Base-by-base conservation (phyloP, 2,888 invertebrate genomes). In the Saturnia pavonia region DNA sequence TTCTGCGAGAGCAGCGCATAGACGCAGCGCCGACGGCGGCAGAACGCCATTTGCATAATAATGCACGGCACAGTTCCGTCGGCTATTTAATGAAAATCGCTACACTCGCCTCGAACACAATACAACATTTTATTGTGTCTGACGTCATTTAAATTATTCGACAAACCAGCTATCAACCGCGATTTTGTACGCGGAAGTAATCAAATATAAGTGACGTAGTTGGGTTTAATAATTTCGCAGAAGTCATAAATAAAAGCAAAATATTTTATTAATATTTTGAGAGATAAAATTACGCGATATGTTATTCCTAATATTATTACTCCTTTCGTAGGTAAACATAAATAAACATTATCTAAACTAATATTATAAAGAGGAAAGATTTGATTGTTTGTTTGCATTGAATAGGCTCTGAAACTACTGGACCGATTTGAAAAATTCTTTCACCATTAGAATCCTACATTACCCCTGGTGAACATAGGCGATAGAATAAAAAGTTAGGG, bases 81-180 rank as follows among this genome's bases (percentile, higher is more conserved):
- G 78, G 83, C 81, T 82, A 87, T 86, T 89, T 89, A 85, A 89
- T 88, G 86, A 88, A 86, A 89, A 85, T 86, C 81, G 81, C 85
- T 82, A 78, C 74, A 73, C 72, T 68, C 19, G 66, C 16, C 51
- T 45, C 27, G 60, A 25, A 54, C 63, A 75, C 73, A 74, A 74
- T 75, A 73, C 75, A 71, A 70, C 60, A 70, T 54, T 73, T 67
- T 40, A 71, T 72, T 57, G 25, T 45, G 40, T 70, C 34, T 68
- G 63, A 65, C 25, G 11, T 25, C 57, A 45, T 67, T 57, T 43
- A 67, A 54, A 42, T 71, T 22, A 22, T 68, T 68, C 3, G 14
- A 60, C 14, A 27, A 27, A 16, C 57, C 14, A 60, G 27, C 57
- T 60, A 60, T 60, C 57, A 27, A 60, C 25, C 4, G 57, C 0